These are phyloP conservation scores for Callipepla squamata DNA, from an alignment of 2,113 vertebrate species.

Conservation along the genomic window DNA sequence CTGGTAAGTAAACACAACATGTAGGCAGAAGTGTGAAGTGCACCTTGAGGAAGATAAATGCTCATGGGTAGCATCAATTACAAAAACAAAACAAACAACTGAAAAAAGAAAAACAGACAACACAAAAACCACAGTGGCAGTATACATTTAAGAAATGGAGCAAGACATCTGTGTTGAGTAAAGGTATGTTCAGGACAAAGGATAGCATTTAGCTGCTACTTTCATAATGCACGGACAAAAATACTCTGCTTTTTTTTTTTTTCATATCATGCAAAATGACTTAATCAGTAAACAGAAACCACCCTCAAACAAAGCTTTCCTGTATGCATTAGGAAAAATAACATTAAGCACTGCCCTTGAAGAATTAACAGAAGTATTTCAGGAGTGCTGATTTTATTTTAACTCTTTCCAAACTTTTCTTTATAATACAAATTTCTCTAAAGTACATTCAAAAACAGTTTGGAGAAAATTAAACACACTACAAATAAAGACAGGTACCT, in stretches of 20 bases:
- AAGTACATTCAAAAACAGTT: neutral
- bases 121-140: neutral
- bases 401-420: neutral
- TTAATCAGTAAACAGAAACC: neutral
- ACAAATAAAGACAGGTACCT: neutral
- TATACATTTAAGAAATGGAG: neutral
- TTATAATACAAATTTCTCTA: neutral
- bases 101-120: neutral
- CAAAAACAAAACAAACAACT: neutral
- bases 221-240: neutral
- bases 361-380: neutral
- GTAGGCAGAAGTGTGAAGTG: neutral
- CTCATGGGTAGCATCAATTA: neutral
- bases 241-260: neutral
- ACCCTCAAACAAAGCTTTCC: neutral
- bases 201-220: neutral
- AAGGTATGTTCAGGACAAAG: neutral
- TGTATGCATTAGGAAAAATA: neutral
- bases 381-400: neutral
- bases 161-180: neutral
- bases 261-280: neutral
- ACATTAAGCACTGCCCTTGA: neutral
- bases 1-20: neutral
- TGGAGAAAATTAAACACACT: neutral
- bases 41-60: neutral